Conservation (phyloP, 1,140 invertebrate genomes). For the Augochlora pura region DNA sequence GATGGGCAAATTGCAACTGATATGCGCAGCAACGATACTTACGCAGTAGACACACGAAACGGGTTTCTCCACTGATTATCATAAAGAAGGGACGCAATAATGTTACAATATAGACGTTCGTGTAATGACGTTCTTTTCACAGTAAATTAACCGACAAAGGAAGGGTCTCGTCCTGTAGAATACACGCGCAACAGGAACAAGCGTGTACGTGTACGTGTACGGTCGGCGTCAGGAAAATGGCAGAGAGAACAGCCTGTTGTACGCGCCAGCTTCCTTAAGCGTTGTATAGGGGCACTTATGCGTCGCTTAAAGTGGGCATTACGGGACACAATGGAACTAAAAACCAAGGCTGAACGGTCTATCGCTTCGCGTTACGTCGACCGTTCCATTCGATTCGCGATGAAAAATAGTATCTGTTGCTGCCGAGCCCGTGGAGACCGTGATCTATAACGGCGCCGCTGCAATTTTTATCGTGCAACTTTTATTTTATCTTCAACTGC, state of each 20-base stretch:
- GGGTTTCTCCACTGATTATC: constrained; percentile 12
- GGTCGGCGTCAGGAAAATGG: background rate
- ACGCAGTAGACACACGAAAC: constrained; percentile 2
- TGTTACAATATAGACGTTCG: constrained; percentile 34
- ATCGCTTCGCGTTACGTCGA: constrained; percentile 2
- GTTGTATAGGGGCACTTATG: constrained; percentile 51
- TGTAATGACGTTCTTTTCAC: constrained; percentile 57
- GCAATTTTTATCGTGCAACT: too few relatives aligned
- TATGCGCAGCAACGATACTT: too few relatives aligned
- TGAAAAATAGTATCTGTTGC: constrained; percentile 1
- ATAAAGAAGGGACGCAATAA: constrained; percentile 23
- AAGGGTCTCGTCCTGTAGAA: constrained; percentile 29
- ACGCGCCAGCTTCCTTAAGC: constrained; percentile 42
- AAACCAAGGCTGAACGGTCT: constrained; percentile 39
- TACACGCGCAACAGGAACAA: too few relatives aligned
- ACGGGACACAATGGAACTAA: constrained; percentile 53
- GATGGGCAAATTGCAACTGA: background rate
- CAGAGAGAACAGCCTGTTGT: constrained; percentile 32
- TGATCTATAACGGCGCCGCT: background rate
- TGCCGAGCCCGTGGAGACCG: background rate
- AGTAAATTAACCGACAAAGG: constrained; percentile 62
- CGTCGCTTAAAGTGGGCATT: constrained; percentile 64
- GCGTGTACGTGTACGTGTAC: background rate
- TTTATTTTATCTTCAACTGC: too few relatives aligned
- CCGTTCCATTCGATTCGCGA: background rate